Conservation (phyloP, 2,113 vertebrate species). For the Grammomys dolichurus region DNA sequence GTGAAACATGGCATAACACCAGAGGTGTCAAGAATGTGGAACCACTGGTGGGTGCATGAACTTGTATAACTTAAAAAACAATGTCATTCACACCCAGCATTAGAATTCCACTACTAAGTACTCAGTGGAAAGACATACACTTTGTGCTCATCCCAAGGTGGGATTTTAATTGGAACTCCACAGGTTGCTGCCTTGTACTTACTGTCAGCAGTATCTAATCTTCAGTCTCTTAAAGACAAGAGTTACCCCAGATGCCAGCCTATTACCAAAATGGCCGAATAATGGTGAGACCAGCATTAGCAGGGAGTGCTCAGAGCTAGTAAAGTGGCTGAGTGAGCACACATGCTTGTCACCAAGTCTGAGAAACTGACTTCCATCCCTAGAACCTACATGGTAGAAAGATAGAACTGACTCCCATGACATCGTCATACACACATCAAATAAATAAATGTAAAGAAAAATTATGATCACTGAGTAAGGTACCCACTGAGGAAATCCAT, state of each 20-base stretch:
- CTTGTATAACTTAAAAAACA: neutral
- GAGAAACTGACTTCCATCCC: neutral
- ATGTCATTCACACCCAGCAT: neutral
- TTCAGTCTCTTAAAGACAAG: neutral
- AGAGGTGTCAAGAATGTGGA: neutral
- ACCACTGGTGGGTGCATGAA: neutral
- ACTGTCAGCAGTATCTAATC: neutral
- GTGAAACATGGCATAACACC: neutral
- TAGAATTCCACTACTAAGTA: neutral
- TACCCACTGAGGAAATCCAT: neutral
- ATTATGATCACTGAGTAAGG: neutral
- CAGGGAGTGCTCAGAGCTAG: neutral
- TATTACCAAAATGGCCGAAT: neutral
- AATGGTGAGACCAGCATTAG: neutral
- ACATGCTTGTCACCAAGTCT: neutral
- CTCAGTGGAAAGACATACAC: neutral
- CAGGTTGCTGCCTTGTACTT: neutral
- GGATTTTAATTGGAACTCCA: neutral
- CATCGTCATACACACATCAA: neutral
- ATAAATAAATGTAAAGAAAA: neutral
- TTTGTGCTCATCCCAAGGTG: neutral
- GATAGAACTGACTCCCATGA: too few relatives aligned
- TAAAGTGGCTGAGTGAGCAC: neutral
- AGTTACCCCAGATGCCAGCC: neutral
- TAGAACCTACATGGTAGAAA: neutral